Evolutionary conservation across 2,113 vertebrate genomes (phyloP), one percentile per base, ranked within the genome.

Genomic region (Uria lomvia): DNA sequence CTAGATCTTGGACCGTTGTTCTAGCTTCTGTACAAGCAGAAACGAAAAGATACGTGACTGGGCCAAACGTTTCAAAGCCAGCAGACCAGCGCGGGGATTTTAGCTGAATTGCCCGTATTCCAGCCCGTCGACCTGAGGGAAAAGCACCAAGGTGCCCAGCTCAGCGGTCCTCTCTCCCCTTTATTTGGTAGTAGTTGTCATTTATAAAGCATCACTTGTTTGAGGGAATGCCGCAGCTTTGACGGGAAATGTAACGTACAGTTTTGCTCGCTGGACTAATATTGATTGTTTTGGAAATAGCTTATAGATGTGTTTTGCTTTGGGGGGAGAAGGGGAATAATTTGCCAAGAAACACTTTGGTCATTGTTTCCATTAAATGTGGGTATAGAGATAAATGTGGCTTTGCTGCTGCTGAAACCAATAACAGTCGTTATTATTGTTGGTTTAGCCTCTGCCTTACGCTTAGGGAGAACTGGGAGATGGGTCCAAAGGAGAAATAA

Each of bases 221-320:
- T 65, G 74, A 89, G 68, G 20, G 38, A 70, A 53, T 23, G 71
- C 92, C 93, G 87, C 26, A 71, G 34, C 58, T 92, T 65, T 88
- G 80, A 88, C 89, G 88, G 86, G 92, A 95, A 96, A 74, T 0
- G 4, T 63, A 92, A 86, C 1, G 7, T 62, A 73, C 26, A 29
- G 74, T 92, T 95, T 88, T 79, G 55, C 82, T 76, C 83, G 86
- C 82, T 83, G 80, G 89, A 81, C 86, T 91, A 75, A 53, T 95
- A 94, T 85, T 94, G 88, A 94, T 94, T 94, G 95, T 70, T 96
- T 92, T 66, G 70, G 92, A 90, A 95, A 72, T 91, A 87, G 77
- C 59, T 91, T 87, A 82, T 91, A 91, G 94, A 82, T 87, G 52
- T 92, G 84, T 82, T 95, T 84, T 89, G 78, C n/a, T 80, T 73